Conservation (phyloP, 2,113 vertebrate genomes). For the Microcebus murinus region DNA sequence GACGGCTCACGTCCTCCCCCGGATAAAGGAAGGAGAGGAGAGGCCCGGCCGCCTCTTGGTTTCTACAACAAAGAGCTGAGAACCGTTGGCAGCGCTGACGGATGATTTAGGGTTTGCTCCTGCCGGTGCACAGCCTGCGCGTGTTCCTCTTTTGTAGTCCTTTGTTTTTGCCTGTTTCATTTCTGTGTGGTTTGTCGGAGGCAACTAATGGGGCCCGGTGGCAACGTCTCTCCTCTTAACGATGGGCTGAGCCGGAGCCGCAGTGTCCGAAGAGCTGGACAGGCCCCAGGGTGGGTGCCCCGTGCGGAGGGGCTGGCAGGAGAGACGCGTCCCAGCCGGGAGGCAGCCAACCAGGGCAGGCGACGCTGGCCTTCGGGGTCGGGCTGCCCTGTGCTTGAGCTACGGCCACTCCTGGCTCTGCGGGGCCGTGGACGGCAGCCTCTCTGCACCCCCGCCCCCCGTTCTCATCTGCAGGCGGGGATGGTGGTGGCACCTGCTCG, state of each 20-base stretch:
- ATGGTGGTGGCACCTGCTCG: rapidly evolving
- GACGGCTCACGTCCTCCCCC: neutral
- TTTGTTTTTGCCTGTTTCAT: neutral
- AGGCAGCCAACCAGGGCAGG: neutral
- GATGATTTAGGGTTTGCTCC: neutral
- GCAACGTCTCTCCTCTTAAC: neutral
- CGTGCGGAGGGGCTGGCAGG: neutral
- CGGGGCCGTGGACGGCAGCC: rapidly evolving
- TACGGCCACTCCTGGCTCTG: rapidly evolving
- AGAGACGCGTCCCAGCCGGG: rapidly evolving
- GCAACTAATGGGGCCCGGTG: neutral
- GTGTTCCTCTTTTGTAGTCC: neutral
- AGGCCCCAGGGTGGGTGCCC: rapidly evolving
- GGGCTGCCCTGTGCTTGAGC: neutral
- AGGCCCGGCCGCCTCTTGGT: neutral
- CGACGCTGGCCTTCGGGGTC: neutral
- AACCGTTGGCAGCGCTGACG: neutral
- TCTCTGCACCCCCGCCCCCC: neutral
- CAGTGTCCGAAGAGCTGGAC: neutral
- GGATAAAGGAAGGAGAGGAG: neutral
- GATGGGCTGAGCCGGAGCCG: neutral
- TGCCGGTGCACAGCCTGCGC: rapidly evolving
- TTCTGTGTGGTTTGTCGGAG: neutral
- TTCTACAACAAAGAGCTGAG: neutral
- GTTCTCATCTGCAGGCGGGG: neutral